Evolutionary conservation across 1,140 invertebrate genomes (phyloP), one percentile per base, ranked within the genome.

Genomic region (Alviniconcha marisindica): DNA sequence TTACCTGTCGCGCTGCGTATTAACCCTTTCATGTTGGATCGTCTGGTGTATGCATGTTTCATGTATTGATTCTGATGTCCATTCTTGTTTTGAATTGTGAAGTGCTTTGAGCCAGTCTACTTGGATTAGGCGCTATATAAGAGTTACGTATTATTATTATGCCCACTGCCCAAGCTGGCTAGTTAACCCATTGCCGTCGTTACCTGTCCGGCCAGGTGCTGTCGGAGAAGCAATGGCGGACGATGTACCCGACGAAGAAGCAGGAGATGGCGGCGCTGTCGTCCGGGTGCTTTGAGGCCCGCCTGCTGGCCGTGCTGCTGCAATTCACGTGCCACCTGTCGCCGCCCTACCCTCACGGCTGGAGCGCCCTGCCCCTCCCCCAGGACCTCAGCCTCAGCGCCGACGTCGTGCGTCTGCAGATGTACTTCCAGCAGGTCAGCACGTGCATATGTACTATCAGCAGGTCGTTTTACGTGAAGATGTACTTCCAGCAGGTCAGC

Each of bases 321-420:
- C 87, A 90, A 76, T 86, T 86, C 15, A 85, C 91, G n/a, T 92
- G 91, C 73, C 90, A 92, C 82, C 85, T 92, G 2, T 88, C 86
- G 66, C 87, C 90, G 14, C 91, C 91, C 21, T 91, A 92, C 73
- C 91, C 91, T 0, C 85, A 90, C 82, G 91, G 91, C 31, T 92
- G 91, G 91, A 36, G 76, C 36, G 63, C 83, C 18, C 48, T 82
- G n/a, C 91, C 91, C 12, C 83, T 88, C 10, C 76, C 86, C 21
- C 87, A 77, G 21, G 91, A 92, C 78, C 85, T 80, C 66, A 89
- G 89, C 73, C 84, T 91, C 2, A 88, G 89, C 69, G 90, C 89
- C 0, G 89, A 92, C 83, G 87, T 92, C 24, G 91, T 89, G 21
- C 83, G 91, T 14, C 63, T 92, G 36, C 87, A 89, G 63, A 85